Percentiles rank a stretch among this genome's conserved stretches.
These are phyloP conservation scores for Microctonus aethiopoides DNA, from an alignment of 2,888 invertebrate genomes.

Conservation along the genomic window DNA sequence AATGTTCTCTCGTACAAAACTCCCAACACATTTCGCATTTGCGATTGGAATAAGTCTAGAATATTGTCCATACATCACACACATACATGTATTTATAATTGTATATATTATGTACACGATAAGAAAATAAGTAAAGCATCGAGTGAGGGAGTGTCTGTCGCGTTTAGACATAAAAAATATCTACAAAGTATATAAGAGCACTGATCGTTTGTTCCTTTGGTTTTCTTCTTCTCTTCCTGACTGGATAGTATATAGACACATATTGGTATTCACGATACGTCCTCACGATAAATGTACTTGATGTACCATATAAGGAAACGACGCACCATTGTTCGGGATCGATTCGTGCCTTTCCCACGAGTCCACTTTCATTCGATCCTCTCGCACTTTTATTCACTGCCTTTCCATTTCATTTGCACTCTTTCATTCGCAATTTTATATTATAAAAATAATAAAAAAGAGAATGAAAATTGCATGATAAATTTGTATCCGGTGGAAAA, in stretches of 20 bases:
- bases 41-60: background rate
- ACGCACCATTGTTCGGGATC: slow-evolving; percentile 39
- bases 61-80: too few species aligned
- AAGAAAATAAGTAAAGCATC: background rate
- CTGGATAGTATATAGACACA: background rate
- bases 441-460: background rate
- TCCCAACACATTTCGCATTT: background rate
- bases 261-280: slow-evolving; percentile 37
- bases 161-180: too few species aligned
- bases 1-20: background rate
- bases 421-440: slow-evolving; percentile 16
- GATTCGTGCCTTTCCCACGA: slow-evolving; percentile 50
- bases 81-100: too few species aligned
- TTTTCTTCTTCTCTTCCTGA: slow-evolving; percentile 14
- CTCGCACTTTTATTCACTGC: slow-evolving; percentile 6
- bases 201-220: too few species aligned
- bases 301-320: slow-evolving; percentile 40
- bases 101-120: background rate
- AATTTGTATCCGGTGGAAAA: slow-evolving; percentile 3
- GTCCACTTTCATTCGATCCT: slow-evolving; percentile 43
- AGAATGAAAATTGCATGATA: background rate
- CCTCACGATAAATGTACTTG: slow-evolving; percentile 40
- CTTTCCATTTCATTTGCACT: slow-evolving; percentile 28
- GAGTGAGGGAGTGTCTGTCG: slow-evolving; percentile 9
- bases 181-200: too few species aligned